These are phyloP conservation scores for Nymphicus hollandicus DNA, from an alignment of 2,113 vertebrate species.

Conservation along the genomic window DNA sequence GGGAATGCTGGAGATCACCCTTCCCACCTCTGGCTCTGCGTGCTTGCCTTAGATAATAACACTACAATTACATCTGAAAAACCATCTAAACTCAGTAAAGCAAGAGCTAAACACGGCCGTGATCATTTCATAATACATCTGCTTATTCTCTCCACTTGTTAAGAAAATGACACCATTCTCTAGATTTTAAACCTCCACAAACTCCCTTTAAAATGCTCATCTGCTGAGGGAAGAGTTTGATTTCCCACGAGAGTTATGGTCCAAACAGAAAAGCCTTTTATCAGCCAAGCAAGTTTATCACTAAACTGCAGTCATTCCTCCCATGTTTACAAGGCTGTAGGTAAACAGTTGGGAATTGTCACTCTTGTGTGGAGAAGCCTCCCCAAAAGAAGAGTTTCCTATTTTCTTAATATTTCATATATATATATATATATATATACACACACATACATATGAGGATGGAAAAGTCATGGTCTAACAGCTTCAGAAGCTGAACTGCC, in stretches of 20 bases:
- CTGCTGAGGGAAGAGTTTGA: neutral
- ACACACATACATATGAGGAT: neutral
- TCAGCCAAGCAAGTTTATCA: neutral
- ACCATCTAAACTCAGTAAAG: neutral
- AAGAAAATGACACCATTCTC: neutral
- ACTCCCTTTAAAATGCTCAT: neutral
- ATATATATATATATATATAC: neutral
- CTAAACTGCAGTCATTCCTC: neutral
- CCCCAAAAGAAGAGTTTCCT: neutral
- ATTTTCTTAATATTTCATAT: neutral
- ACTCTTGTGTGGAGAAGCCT: neutral
- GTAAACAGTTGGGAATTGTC: neutral
- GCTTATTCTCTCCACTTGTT: neutral
- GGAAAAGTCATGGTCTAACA: neutral
- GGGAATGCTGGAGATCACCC: too few relatives aligned
- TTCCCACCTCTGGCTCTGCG: neutral
- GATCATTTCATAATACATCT: neutral
- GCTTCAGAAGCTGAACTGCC: neutral
- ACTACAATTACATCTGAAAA: neutral
- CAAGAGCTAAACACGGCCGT: neutral
- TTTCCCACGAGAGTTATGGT: neutral
- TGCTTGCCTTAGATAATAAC: neutral
- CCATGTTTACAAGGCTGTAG: neutral
- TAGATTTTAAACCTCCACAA: neutral
- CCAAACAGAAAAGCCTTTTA: neutral